Base-by-base conservation (phyloP, 2,888 invertebrate species). In the Drosophila setosimentum region DNA sequence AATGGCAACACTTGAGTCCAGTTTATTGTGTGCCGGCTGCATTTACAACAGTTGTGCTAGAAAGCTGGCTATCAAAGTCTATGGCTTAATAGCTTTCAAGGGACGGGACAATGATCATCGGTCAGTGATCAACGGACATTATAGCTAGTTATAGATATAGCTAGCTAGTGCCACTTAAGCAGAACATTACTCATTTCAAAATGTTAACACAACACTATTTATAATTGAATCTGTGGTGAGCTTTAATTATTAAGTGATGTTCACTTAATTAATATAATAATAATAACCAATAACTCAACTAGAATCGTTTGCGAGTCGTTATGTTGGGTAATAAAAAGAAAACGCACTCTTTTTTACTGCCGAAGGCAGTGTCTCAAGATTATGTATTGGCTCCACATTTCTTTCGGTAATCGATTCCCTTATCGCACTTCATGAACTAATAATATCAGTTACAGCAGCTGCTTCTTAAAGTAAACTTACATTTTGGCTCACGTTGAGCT, bases 1-100 rank as follows among this genome's bases (percentile, higher is more conserved):
- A 54, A 57, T 55, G 40, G 48, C 51, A 79, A 60, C 45, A 79
- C 62, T 79, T 75, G 65, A 69, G 51, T 59, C 37, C 61, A 58
- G 42, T 73, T 35, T 50, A 55, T 61, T 50, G 49, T 42, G 32
- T 37, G 59, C 58, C 63, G 59, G 13, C 68, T 62, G 57, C 55
- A 48, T 16, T 30, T 54, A 35, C 51, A 53, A 50, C 33, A 32
- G 27, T 37, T 27, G n/a, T 8, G 55, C 16, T 32, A 32, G 48
- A 40, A 27, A 55, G 57, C 32, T 18, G 30, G 37, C 68, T 55
- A 78, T 76, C 68, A 54, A 63, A 55, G 73, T 76, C 42, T 57
- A 60, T 30, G 29, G 33, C 30, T 45, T 65, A 37, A 51, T 59
- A 29, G 32, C 48, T 35, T 42, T 65, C 33, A 57, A 76, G n/a